phyloP scores from a whole-genome alignment of 2,797 vertebrate genomes.

The Platyrinchus mystaceus region DNA sequence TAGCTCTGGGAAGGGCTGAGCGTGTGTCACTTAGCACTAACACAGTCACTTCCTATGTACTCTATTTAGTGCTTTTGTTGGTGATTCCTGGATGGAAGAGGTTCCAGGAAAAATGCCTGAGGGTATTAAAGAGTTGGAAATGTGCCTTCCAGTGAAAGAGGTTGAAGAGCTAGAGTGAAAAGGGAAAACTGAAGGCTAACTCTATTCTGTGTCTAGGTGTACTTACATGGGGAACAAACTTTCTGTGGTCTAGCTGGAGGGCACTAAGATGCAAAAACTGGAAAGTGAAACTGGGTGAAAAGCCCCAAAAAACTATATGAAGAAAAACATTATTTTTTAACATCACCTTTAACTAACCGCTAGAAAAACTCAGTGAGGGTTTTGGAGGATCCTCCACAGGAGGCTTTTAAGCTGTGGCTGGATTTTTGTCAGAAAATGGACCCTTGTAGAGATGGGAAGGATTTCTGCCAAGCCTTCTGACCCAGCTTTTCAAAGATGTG shows the following conservation, averaged over 20 bases:
- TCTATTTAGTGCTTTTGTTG: constrained; percentile 21
- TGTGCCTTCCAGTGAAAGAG: constrained; percentile 20
- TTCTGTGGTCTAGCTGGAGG: not conserved
- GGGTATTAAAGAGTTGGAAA: not conserved
- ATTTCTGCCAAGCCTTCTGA: not conserved
- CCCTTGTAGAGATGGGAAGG: not conserved
- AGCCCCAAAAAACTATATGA: rapidly evolving
- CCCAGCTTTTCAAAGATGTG: not conserved
- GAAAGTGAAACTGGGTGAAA: not conserved
- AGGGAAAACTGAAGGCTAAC: not conserved
- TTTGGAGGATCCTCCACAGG: not conserved
- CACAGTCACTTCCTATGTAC: constrained; percentile 17
- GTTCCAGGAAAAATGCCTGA: constrained; percentile 4
- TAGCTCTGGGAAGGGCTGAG: not conserved
- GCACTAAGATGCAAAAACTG: not conserved
- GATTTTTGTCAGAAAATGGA: not conserved
- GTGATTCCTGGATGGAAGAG: constrained; percentile 29
- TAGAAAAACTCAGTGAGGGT: not conserved
- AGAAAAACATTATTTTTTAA: not conserved
- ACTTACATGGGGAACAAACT: not conserved
- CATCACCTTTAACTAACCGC: not conserved
- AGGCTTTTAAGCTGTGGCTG: not conserved
- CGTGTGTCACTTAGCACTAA: not conserved
- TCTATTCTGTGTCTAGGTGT: not conserved
- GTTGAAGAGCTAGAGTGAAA: not conserved